Evolutionary conservation across 92 coral and sea anemone genomes (phyloP), one percentile per base, ranked within the genome.

Genomic region (Micromussa lordhowensis): DNA sequence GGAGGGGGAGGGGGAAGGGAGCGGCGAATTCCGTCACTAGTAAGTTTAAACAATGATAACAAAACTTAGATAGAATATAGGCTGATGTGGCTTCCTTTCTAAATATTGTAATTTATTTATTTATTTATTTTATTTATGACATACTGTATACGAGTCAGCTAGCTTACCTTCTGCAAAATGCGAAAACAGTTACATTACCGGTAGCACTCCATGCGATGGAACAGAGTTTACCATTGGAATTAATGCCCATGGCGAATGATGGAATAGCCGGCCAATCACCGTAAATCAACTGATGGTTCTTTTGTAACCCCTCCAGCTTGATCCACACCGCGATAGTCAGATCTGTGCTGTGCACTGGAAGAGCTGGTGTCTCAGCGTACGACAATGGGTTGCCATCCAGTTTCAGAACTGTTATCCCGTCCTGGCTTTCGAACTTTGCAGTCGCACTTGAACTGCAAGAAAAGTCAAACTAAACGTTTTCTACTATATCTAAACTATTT

Each of bases 281-380:
- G 70, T 76, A 86, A 76, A 76, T 44, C 70, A 5, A 13, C 44
- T 68, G 28, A 11, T 36, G 30, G 3, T 17, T n/a, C 11, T 9
- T 35, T 9, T 8, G 21, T 28, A 12, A 12, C n/a, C 0, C 13
- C 57, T 21, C 9, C 75, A 59, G 26, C 35, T 63, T 76, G 21
- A 86, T 49, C 83, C 89, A 77, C 31, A 48, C 22, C 18, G 83
- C 75, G 17, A 86, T 77, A 4, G 89, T 86, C 30, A 76, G 44
- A 54, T 78, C 36, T 61, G 59, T 86, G 44, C 30, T 58, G 31
- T 48, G 74, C 66, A 86, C 30, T 6, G 61, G 75, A 30, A 86
- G 12, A 48, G 83, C 58, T n/a, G 83, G 83, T 1, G 89, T 86
- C 34, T 77, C 83, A 0, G 89, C 83, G 70, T 54, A 86, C 19